Percentiles rank a stretch among this genome's conserved stretches.
phyloP scores from a whole-genome alignment of 2,113 vertebrate genomes.

The Zonotrichia leucophrys region DNA sequence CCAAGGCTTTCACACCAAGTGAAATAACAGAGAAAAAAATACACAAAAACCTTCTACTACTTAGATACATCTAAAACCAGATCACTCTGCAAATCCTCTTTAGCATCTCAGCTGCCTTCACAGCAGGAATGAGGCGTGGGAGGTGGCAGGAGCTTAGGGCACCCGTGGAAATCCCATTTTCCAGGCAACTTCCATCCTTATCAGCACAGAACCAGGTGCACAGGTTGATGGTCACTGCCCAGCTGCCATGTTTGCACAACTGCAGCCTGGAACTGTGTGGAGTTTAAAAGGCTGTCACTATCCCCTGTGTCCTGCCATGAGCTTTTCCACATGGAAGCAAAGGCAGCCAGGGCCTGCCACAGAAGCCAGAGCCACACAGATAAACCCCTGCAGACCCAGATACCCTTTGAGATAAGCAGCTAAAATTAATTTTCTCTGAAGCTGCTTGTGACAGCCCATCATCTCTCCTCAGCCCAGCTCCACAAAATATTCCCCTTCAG shows the following conservation, averaged over 20 bases:
- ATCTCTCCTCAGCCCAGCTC: background rate
- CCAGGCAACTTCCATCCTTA: background rate
- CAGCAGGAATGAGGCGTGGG: background rate
- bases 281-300: background rate
- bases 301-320: background rate
- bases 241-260: background rate
- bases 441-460: background rate
- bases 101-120: fast-evolving
- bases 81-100: background rate
- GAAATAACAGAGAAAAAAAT: background rate
- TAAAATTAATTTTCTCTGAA: background rate
- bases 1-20: fast-evolving
- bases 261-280: background rate
- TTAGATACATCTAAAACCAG: background rate
- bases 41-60: background rate
- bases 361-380: background rate
- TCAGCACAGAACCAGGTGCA: fast-evolving
- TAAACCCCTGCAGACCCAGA: background rate
- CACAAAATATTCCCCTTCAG: background rate
- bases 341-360: background rate
- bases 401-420: background rate
- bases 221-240: background rate
- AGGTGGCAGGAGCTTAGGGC: background rate
- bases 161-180: background rate
- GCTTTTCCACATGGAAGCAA: background rate